A percentile compares a stretch with the other conserved stretches of the same genome.
Evolutionary conservation across 2,888 invertebrate species (phyloP).

Genomic region (Mesoligia furuncula): DNA sequence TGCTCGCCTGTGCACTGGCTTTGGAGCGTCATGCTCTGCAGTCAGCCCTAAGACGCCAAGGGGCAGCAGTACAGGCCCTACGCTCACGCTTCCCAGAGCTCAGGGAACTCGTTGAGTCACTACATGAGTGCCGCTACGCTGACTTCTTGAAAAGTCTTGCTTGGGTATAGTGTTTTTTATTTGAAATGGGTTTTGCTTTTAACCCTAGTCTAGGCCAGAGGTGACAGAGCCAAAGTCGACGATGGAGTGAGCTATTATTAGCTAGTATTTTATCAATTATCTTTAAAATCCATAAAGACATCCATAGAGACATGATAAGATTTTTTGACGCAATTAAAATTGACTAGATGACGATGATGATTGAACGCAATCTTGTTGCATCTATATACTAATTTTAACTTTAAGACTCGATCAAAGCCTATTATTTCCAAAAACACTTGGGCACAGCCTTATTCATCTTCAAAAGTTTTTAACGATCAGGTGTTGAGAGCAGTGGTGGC

Average conservation of each 20-base stretch:
- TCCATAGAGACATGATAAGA: neutral
- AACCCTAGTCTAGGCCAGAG: no score
- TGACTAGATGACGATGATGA: neutral
- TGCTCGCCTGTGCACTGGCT: conserved; percentile 90
- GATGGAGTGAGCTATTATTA: no score
- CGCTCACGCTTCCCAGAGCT: conserved; percentile 92
- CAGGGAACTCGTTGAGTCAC: conserved; percentile 92
- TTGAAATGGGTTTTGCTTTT: no score
- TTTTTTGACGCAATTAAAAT: neutral
- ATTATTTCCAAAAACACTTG: neutral
- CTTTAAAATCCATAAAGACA: neutral
- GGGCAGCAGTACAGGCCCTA: conserved; percentile 94
- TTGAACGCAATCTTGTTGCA: neutral
- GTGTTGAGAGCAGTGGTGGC: neutral
- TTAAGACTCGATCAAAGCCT: neutral
- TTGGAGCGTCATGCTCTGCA: conserved; percentile 89
- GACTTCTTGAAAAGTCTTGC: conserved; percentile 93
- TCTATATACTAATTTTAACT: neutral
- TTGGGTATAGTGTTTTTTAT: no score
- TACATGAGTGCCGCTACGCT: conserved; percentile 98
- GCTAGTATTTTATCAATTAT: neutral
- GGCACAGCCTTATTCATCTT: no score
- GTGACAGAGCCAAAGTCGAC: no score
- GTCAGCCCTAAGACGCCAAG: conserved; percentile 89
- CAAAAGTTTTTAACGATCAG: neutral